These are phyloP conservation scores for Paracyclopina nana DNA, from an alignment of 1,140 invertebrate species.

Conservation along the genomic window DNA sequence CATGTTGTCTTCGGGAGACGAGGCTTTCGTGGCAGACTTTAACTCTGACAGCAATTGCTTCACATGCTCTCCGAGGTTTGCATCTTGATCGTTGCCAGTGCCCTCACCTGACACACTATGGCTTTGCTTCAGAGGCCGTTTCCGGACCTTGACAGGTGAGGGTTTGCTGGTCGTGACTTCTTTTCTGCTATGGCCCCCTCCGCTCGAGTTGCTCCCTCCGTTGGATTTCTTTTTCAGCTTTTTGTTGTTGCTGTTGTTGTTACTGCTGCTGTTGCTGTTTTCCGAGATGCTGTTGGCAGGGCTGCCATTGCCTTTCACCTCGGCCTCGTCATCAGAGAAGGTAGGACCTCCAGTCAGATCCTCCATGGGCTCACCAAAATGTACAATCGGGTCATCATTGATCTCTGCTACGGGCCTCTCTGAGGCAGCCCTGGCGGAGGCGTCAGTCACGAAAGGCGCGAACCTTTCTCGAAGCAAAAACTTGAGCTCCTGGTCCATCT, in stretches of 20 bases:
- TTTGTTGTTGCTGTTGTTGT: too few relatives aligned
- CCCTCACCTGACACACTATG: not conserved
- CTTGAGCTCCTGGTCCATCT: conserved; percentile 15
- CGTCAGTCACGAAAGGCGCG: conserved; percentile 11
- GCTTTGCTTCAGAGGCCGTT: not conserved
- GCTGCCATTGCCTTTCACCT: not conserved
- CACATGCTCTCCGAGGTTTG: conserved; percentile 37
- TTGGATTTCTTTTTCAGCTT: too few relatives aligned
- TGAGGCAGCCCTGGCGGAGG: not conserved
- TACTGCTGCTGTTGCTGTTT: too few relatives aligned
- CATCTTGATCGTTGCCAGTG: conserved; percentile 18
- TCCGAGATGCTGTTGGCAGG: not conserved
- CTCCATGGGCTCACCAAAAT: conserved; percentile 1
- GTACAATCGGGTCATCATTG: too few relatives aligned
- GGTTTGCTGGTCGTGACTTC: not conserved
- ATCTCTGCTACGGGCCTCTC: not conserved
- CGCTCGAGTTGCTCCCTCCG: not conserved
- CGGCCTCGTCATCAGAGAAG: conserved; percentile 15
- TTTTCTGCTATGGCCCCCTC: not conserved
- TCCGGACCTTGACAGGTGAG: not conserved
- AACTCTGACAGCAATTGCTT: conserved; percentile 41
- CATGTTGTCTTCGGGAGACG: too few relatives aligned
- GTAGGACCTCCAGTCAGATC: not conserved
- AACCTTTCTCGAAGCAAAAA: conserved; percentile 12
- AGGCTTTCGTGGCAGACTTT: conserved; percentile 38